These are phyloP conservation scores for Macrotus californicus DNA, from an alignment of 2,113 vertebrate genomes.

Conservation along the genomic window DNA sequence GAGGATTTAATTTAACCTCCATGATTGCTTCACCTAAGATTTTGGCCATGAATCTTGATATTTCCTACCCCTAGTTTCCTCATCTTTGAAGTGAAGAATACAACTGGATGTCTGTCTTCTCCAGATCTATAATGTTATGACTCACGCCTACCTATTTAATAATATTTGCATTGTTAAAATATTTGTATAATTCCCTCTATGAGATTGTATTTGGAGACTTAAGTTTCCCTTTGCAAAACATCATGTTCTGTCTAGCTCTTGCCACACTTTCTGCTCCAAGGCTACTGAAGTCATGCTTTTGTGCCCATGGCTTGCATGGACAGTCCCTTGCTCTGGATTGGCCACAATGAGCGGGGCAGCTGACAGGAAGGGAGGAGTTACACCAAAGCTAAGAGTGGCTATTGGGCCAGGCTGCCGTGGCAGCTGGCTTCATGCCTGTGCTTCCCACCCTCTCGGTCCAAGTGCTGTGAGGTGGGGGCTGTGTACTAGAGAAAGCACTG, in stretches of 20 bases:
- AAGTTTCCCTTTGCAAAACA: background rate
- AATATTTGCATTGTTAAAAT: background rate
- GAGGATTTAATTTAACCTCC: background rate
- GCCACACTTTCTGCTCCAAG: background rate
- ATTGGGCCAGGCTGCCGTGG: accelerated
- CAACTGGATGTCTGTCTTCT: background rate
- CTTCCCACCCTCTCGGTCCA: background rate
- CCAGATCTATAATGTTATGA: background rate
- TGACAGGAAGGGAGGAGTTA: background rate
- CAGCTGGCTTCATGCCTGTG: accelerated
- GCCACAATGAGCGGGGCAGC: accelerated
- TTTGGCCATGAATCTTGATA: background rate
- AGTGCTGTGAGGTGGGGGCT: background rate
- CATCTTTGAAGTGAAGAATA: background rate
- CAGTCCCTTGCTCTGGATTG: background rate
- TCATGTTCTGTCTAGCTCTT: background rate
- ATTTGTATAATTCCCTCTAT: background rate
- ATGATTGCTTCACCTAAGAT: background rate
- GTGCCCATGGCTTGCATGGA: background rate
- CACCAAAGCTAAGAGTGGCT: background rate
- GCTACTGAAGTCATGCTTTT: background rate
- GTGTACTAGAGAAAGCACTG: background rate
- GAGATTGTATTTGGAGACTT: background rate
- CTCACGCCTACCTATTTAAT: background rate
- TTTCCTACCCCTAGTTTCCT: background rate